These are phyloP conservation scores for Campoletis raptor DNA, from an alignment of 2,888 invertebrate species.

Conservation along the genomic window DNA sequence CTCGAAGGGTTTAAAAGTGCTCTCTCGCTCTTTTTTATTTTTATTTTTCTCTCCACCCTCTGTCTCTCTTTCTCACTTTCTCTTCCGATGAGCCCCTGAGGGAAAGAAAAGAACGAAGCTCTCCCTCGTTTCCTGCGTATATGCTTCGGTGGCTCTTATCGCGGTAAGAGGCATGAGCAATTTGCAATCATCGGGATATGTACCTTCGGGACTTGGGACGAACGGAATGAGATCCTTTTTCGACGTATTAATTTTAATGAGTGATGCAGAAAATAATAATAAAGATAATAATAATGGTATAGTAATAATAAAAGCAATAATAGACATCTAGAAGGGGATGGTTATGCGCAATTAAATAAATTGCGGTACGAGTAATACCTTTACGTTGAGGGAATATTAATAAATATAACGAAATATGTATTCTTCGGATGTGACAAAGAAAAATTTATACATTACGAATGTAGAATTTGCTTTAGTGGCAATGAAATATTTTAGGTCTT, in stretches of 20 bases:
- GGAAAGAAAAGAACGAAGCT: slow-evolving; percentile 37
- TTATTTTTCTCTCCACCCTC: neutral
- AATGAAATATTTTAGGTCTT: slow-evolving; percentile 3
- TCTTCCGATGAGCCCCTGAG: slow-evolving; percentile 33
- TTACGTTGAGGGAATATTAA: slow-evolving; percentile 3
- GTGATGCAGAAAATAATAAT: slow-evolving; percentile 54
- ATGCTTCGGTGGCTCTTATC: slow-evolving; percentile 29
- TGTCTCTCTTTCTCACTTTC: slow-evolving; percentile 16
- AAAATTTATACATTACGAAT: neutral
- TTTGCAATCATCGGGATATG: slow-evolving; percentile 57
- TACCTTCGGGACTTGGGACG: slow-evolving; percentile 36
- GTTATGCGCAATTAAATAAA: slow-evolving; percentile 53
- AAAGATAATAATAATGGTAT: slow-evolving; percentile 8
- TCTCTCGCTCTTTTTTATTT: neutral
- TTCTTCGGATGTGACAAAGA: neutral
- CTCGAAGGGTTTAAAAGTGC: slow-evolving; percentile 36
- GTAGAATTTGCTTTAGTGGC: neutral
- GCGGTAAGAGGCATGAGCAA: slow-evolving; percentile 40
- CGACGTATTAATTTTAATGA: slow-evolving; percentile 56
- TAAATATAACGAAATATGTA: slow-evolving; percentile 4
- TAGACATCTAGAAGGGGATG: slow-evolving; percentile 7
- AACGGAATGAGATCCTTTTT: slow-evolving; percentile 32
- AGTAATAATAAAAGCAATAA: slow-evolving; percentile 20
- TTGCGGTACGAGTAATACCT: slow-evolving; percentile 15
- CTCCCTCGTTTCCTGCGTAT: slow-evolving; percentile 40